Base-by-base conservation (phyloP, 2,888 invertebrate genomes). In the Orchestes rusci region DNA sequence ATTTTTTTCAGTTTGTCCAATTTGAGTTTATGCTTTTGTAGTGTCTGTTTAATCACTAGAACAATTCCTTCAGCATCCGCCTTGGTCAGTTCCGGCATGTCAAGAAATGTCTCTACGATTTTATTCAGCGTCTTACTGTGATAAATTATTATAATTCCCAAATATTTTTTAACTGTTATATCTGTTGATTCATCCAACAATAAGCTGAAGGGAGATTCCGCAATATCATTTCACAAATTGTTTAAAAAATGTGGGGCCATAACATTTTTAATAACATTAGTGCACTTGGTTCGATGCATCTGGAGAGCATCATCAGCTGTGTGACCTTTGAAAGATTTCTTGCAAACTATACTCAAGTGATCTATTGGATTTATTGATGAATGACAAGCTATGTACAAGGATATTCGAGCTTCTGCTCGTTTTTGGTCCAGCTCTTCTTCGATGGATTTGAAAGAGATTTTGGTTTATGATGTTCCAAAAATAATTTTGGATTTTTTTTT, bases 1-100 rank as follows among this genome's bases (percentile, higher is more conserved):
- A 65, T 59, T 18, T 61, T 63, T 44, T 53, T 52, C 51, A 60
- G 50, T 42, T 64, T 58, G 39, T 53, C 16, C 8, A 60, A 30
- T 12, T 54, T 50, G 12, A 30, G 8, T 12, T 30, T 30, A 13
- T 30, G 30, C 13, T 30, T 30, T 10, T 7, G 10, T 13, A 30
- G 12, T 12, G 12, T 30, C 5, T 30, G 8, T 12, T 30, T 30
- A 4, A 30, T 13, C 7, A 5, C 30, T 30, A 13, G 5, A 30
- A 30, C 30, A 30, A 30, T 30, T 10, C 30, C 30, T n/a, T 30
- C 12, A 30, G 30, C 30, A 30, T 30, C 12, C 30, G 12, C 13
- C 7, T 13, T 30, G 4, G 8, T 30, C 5, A 30, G 12, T 30
- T 30, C 30, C 4, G 30, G 30, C 30, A 30, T 30, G 30, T 30